Evolutionary conservation across 2,113 vertebrate genomes (phyloP).

Genomic region (Oryzias javanicus): DNA sequence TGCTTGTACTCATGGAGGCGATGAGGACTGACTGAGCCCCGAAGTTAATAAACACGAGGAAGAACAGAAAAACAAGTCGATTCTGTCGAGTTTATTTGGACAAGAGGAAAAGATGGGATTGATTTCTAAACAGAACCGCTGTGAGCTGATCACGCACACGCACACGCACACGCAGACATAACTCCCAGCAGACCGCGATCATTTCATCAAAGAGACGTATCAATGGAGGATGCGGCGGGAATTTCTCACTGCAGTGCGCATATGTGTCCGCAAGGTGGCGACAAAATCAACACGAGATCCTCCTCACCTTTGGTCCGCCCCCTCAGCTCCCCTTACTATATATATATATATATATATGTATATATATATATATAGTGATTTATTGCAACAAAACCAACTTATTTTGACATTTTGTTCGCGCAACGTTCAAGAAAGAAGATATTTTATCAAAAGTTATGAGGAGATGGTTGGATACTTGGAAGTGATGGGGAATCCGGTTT

Average conservation of each 20-base stretch:
- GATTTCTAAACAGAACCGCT: too few species aligned
- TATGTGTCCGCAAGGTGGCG: slow-evolving; percentile 61
- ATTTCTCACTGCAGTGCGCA: slow-evolving; percentile 19
- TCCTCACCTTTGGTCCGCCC: background rate
- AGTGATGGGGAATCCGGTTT: too few species aligned
- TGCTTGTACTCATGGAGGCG: slow-evolving; percentile 32
- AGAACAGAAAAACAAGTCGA: background rate
- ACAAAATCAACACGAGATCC: slow-evolving; percentile 50
- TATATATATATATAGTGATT: too few species aligned
- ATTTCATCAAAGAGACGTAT: slow-evolving; percentile 48
- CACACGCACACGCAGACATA: background rate
- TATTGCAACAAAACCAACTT: too few species aligned
- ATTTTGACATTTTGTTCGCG: too few species aligned
- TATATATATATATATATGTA: too few species aligned
- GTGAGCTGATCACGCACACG: background rate
- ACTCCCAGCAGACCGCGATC: slow-evolving; percentile 34
- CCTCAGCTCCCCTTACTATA: too few species aligned
- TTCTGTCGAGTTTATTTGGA: too few species aligned
- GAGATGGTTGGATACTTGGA: too few species aligned
- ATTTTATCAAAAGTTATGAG: too few species aligned
- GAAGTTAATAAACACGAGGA: background rate
- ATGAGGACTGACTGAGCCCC: background rate
- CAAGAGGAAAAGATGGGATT: too few species aligned
- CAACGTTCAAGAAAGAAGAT: too few species aligned
- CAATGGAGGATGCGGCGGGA: slow-evolving; percentile 30